Base-by-base conservation (phyloP, 2,888 invertebrate genomes). In the Lithophane ornitopus region DNA sequence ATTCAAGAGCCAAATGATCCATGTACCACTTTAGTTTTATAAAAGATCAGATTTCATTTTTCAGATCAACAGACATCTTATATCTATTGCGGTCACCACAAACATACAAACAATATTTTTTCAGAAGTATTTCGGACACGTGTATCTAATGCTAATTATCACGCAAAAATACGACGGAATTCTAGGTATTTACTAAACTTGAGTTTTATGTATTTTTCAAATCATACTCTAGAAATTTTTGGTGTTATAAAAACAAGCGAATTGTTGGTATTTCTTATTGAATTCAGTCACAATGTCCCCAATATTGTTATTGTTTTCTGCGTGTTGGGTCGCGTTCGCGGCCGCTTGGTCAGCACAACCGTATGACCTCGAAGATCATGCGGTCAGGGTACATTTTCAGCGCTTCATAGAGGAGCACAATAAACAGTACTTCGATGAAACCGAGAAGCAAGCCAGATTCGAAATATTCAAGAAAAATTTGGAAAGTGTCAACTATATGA, bases 381-480 rank as follows among this genome's bases (percentile, higher is more conserved):
- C n/a, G n/a, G 39, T 26, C 4, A 16, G 26, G 22, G 4, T 59
- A 59, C 12, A 49, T 28, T 71, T 74, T 49, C 59, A 71, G 8
- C 26, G 26, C 8, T 71, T 72, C 19, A 49, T 72, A 12, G 7
- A 74, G 16, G 26, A 71, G 19, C 1, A 59, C 7, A 39, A 70
- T 16, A 59, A 72, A 59, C n/a, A 49, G 22, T 72, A 74, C 49
- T 44, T 14, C 3, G n/a, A 16, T 59, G 28, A 59, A 39, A 16
- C 12, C 22, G 71, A 74, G 16, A 71, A 71, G 16, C 49, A 71
- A 71, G 22, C 16, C 26, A 74, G 73, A 59, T 71, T 49, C 22
- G 11, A 72, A 46, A 74, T 58, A 59, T 70, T 69, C 19, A 73
- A 58, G 46, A 26, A 19, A 28, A 73, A 73, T 46, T 46, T 70